phyloP scores from a whole-genome alignment of 2,797 vertebrate species.

The Anguilla obscura region DNA sequence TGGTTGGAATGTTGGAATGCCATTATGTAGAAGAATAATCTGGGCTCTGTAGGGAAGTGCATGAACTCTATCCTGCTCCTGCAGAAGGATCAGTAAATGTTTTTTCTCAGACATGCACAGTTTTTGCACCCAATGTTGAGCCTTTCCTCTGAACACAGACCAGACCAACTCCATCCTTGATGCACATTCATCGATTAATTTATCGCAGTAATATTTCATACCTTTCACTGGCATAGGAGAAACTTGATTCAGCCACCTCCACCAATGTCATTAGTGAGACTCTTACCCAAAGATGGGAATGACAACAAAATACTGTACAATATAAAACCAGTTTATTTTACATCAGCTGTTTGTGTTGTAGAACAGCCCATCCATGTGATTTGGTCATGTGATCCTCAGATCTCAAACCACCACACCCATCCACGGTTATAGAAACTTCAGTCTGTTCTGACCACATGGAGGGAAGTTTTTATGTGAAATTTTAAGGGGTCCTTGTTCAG shows the following conservation, averaged over 20 bases:
- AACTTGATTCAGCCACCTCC: background rate
- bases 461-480: no score
- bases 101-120: background rate
- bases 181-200: background rate
- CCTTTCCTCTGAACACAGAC: background rate
- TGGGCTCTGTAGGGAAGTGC: conserved; percentile 55
- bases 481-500: no score
- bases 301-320: background rate
- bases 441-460: no score
- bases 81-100: conserved; percentile 73
- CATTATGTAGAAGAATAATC: conserved; percentile 30
- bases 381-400: background rate
- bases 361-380: background rate
- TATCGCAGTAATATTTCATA: background rate
- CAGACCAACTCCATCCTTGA: background rate
- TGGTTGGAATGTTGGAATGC: conserved; percentile 24
- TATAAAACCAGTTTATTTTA: no score
- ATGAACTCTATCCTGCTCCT: conserved; percentile 64
- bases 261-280: background rate
- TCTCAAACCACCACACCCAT: background rate
- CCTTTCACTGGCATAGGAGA: background rate
- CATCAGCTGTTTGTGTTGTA: no score
- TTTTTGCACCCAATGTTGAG: background rate
- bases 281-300: background rate
- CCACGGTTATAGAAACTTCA: no score